Evolutionary conservation across 2,888 invertebrate genomes (phyloP), one percentile per base, ranked within the genome.

Genomic region (Troides aeacus): DNA sequence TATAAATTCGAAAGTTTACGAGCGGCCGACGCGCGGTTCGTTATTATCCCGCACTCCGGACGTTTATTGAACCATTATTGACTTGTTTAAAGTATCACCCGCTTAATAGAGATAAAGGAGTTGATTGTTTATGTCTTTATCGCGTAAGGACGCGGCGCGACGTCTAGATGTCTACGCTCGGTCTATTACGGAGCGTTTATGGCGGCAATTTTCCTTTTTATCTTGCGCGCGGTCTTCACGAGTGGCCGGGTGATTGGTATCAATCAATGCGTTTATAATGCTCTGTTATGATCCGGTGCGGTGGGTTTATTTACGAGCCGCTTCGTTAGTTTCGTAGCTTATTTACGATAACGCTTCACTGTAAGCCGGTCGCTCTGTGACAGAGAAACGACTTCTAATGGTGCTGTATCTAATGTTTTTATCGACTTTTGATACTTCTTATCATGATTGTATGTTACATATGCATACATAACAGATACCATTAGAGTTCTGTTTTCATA

Each of bases 31-130:
- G 83, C 89, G 90, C 85, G 90, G 89, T 86, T 89, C 87, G 88
- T 90, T 92, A 92, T 91, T 91, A 91, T 89, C 88, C 89, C 87
- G 88, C 89, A 88, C 89, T 86, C 85, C 84, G 80, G 91, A 92
- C 92, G 83, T 91, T 92, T 92, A 92, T 92, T 90, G 92, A 86
- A 89, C 86, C 87, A 88, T 91, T 92, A 92, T 92, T 90, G 92
- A 89, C 88, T 89, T 89, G 91, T 91, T 90, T 90, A 91, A 91
- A 89, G 88, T 90, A 91, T 91, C 87, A 88, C 84, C 84, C 84
- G 85, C 83, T 90, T 91, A 90, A 90, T 91, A 89, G 87, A 89
- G 90, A 91, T 91, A 91, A 90, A 91, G 89, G 87, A 88, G 86
- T 83, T 79, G 83, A 84, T 89, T 85, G 84, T 89, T 92, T 90